Base-by-base conservation (phyloP, 1,140 invertebrate species). In the Elymnias hypermnestra region DNA sequence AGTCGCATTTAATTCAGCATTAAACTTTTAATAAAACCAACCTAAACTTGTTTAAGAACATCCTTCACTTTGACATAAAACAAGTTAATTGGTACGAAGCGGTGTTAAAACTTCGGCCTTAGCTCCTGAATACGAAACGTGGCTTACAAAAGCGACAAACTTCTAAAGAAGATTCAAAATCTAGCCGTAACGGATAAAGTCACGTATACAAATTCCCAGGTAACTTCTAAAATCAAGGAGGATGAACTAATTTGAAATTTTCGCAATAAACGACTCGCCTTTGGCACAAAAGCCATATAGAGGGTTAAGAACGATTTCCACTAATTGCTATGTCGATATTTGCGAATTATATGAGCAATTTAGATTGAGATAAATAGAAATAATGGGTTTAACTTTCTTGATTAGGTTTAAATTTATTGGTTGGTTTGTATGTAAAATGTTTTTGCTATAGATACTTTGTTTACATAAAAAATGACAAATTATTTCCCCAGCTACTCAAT, bases 251-350 rank as follows among this genome's bases (percentile, higher is more conserved):
- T 55, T 41, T 31, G 7, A 45, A 55, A 50, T 55, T 55, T 55
- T 25, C 41, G 46, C 65, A 64, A 79, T 79, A 73, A 79, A 75
- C 63, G 51, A 45, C 38, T 63, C 43, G 74, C 79, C 70, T 48
- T 25, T 43, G 72, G 79, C 76, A 53, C 36, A 57, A 52, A 56
- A 61, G 35, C 54, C 57, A 45, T 65, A 55, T 35, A 48, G 44
- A 55, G 28, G 47, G 58, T 68, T 67, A 74, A 63, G 60, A 70
- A 65, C 63, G 69, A 48, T 55, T 41, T 38, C 53, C 57, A 55
- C 57, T 81, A 83, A 77, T 83, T 73, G 65, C 62, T 64, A 47
- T 36, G 61, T 68, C 68, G 72, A 75, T 69, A 68, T 63, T 65
- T 50, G 59, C 48, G 48, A 70, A 62, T 56, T 63, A 57, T 62